Conservation (phyloP, 2,113 vertebrate species). For the Desmodus rotundus region DNA sequence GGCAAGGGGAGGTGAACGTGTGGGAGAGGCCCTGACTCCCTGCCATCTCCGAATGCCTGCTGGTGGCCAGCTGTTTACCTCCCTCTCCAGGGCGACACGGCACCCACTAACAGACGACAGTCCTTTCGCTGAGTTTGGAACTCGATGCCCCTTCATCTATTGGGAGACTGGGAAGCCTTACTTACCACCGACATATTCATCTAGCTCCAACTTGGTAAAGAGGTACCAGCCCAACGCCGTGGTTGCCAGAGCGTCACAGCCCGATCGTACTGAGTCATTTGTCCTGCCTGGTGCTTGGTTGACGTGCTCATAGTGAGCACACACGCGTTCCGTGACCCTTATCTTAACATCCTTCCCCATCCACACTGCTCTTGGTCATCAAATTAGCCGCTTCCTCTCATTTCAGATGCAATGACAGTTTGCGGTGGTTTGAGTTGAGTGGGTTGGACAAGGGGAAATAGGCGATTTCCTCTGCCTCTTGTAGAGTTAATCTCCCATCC, state of each 20-base stretch:
- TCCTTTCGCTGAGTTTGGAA: background rate
- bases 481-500: conserved; percentile 47
- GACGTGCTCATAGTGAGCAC: conserved; percentile 18
- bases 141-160: accelerated
- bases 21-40: background rate
- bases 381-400: conserved; percentile 48
- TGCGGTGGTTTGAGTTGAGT: conserved; percentile 52
- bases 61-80: background rate
- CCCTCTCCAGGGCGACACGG: accelerated
- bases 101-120: background rate
- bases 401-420: conserved; percentile 46
- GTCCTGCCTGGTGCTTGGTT: background rate
- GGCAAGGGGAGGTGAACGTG: background rate
- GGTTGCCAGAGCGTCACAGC: background rate
- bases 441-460: conserved; percentile 64
- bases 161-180: background rate
- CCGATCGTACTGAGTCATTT: background rate
- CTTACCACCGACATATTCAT: accelerated
- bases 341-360: conserved; percentile 32
- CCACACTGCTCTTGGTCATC: conserved; percentile 30
- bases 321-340: background rate
- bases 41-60: background rate
- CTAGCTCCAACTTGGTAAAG: background rate
- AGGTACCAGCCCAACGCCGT: accelerated
- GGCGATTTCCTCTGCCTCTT: conserved; percentile 63